A percentile compares a stretch with the other conserved stretches of the same genome.
Conservation (phyloP, 92 coral and sea anemone genomes). For the Phenganax stokvisi region DNA sequence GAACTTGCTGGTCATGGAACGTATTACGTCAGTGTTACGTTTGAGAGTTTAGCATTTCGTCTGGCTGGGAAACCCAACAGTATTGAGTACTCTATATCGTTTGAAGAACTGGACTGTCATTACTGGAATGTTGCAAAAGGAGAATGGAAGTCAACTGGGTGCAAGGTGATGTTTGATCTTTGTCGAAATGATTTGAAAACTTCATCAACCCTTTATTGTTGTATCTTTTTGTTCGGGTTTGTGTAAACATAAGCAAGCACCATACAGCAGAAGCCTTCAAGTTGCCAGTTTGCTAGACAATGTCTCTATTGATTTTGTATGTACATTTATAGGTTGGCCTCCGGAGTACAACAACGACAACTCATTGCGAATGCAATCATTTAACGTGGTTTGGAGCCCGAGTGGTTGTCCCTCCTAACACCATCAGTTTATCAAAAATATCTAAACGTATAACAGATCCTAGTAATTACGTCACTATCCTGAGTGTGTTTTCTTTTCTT, state of each 20-base stretch:
- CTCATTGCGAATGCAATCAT: slow-evolving; percentile 83
- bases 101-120: slow-evolving; percentile 55
- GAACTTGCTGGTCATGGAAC: slow-evolving; percentile 40
- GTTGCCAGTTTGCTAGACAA: no score
- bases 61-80: slow-evolving; percentile 9
- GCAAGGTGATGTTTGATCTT: slow-evolving; percentile 49
- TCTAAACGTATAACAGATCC: slow-evolving; percentile 59
- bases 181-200: neutral
- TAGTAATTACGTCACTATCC: slow-evolving; percentile 62
- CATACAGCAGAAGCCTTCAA: no score
- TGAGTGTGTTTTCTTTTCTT: slow-evolving; percentile 59
- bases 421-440: slow-evolving; percentile 52
- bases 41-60: slow-evolving; percentile 19
- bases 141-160: slow-evolving; percentile 61
- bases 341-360: slow-evolving; percentile 51
- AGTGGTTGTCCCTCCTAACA: slow-evolving; percentile 75
- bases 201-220: no score
- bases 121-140: slow-evolving; percentile 59
- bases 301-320: no score
- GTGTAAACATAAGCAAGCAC: no score
- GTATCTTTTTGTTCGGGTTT: no score
- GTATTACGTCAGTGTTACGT: slow-evolving; percentile 50
- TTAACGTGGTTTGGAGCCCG: slow-evolving; percentile 92
- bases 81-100: slow-evolving; percentile 44
- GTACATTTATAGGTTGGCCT: slow-evolving; percentile 63